A percentile compares a stretch with the other conserved stretches of the same genome.
Conservation (phyloP, 2,888 invertebrate genomes). For the Lutraria lutraria region DNA sequence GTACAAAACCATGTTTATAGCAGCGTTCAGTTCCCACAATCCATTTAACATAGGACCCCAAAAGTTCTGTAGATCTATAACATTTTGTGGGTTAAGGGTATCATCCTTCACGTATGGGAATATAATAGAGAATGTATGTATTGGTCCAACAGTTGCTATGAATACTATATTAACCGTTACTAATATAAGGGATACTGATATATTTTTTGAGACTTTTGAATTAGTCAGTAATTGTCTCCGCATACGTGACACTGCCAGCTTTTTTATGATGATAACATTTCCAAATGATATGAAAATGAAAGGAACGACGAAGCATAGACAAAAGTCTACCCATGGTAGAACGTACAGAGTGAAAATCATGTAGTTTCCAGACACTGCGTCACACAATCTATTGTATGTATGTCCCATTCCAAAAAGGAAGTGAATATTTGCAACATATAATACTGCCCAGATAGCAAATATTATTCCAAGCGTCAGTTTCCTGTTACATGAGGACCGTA, state of each 20-base stretch:
- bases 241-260: conserved; percentile 33
- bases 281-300: conserved; percentile 40
- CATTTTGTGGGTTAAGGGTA: background rate
- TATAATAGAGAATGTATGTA: conserved; percentile 42
- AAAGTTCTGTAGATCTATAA: conserved; percentile 13
- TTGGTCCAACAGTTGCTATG: conserved; percentile 37
- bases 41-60: conserved; percentile 52
- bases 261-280: conserved; percentile 40
- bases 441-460: conserved; percentile 28
- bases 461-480: conserved; percentile 15
- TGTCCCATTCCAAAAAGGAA: conserved; percentile 53
- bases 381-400: conserved; percentile 45
- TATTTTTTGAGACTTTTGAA: conserved; percentile 25
- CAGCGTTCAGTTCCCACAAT: conserved; percentile 50
- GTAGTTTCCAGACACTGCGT: conserved; percentile 20
- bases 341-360: conserved; percentile 37
- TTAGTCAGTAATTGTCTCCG: conserved; percentile 41
- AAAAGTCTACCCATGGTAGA: conserved; percentile 49
- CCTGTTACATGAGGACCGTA: conserved; percentile 35
- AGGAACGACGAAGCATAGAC: conserved; percentile 43
- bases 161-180: conserved; percentile 45
- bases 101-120: conserved; percentile 29
- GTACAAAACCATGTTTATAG: conserved; percentile 47
- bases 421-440: conserved; percentile 44
- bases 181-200: conserved; percentile 40